Evolutionary conservation across 2,797 vertebrate species (phyloP), one percentile per base, ranked within the genome.

Genomic region (Chaetophractus vellerosus): DNA sequence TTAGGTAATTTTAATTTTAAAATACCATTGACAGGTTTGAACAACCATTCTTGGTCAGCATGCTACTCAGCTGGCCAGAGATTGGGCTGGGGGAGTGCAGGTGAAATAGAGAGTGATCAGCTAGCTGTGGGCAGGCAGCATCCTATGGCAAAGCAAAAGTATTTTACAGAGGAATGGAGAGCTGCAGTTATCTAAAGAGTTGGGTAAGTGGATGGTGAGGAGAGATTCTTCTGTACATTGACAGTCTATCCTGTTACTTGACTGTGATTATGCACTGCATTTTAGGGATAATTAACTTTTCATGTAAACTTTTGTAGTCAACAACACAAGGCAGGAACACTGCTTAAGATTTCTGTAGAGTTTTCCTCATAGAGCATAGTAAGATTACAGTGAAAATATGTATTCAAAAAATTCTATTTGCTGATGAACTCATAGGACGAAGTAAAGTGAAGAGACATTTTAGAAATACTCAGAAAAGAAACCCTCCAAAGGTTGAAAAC

Each of bases 251-350:
- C 75, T 24, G 11, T 89, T 91, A 75, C 72, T 79, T 57, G 78
- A 61, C 63, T 90, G n/a, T 94, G 81, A 94, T 94, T 79, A 90
- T 71, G 76, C 7, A 81, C 84, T 72, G n/a, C 38, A 63, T 96
- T 78, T 9, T 5, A 24, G 48, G 1, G 8, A 63, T 90, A 94
- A 91, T 88, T 89, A 81, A 92, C 76, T 90, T 88, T 95, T 48
- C n/a, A 78, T 12, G 8, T 76, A 92, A 89, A 94, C 63, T 84
- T 38, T n/a, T 88, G 19, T 38, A 18, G 19, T 80, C 28, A 28
- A 16, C 31, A 96, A 88, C 38, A 57, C 5, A 81, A 6, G 11
- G 18, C 36, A 89, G 38, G 16, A 78, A 68, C 19, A n/a, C 63
- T 63, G 26, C 83, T 94, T 26, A 63, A 90, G 41, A 52, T 76